Conservation (phyloP, 2,888 invertebrate species). For the Eumacrocentrus americanus region DNA sequence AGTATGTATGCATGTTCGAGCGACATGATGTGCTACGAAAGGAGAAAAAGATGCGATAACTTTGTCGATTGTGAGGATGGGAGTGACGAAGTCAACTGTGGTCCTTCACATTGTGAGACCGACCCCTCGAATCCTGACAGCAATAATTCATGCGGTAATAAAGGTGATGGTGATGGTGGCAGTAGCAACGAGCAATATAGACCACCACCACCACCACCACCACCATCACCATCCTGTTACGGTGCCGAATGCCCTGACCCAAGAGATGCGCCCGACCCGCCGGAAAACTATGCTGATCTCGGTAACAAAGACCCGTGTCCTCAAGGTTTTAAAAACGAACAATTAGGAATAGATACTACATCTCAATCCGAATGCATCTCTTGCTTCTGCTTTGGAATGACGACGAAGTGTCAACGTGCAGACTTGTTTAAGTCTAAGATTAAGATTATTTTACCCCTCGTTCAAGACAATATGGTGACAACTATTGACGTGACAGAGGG, state of each 20-base stretch:
- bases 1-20: too few species aligned
- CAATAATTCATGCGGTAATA: constrained; percentile 95
- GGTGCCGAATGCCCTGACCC: constrained; percentile 82
- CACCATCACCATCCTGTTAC: too few species aligned
- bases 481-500: constrained; percentile 61
- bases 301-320: constrained; percentile 75
- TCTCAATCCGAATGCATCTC: constrained; percentile 93
- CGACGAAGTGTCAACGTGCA: constrained; percentile 83
- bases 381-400: constrained; percentile 96
- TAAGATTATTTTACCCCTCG: constrained; percentile 69
- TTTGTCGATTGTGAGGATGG: too few species aligned
- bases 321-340: constrained; percentile 73
- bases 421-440: constrained; percentile 82
- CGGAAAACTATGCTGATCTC: constrained; percentile 88
- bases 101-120: constrained; percentile 82
- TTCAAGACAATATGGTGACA: constrained; percentile 66
- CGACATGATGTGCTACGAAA: too few species aligned
- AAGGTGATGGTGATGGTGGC: constrained; percentile 90
- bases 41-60: too few species aligned
- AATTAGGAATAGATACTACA: constrained; percentile 79
- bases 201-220: constrained; percentile 64
- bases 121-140: constrained; percentile 89
- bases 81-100: constrained; percentile 89
- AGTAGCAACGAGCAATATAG: constrained; percentile 87
- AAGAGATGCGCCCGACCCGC: constrained; percentile 83